phyloP scores from a whole-genome alignment of 2,113 vertebrate species.

The Gallinago jamesoni region DNA sequence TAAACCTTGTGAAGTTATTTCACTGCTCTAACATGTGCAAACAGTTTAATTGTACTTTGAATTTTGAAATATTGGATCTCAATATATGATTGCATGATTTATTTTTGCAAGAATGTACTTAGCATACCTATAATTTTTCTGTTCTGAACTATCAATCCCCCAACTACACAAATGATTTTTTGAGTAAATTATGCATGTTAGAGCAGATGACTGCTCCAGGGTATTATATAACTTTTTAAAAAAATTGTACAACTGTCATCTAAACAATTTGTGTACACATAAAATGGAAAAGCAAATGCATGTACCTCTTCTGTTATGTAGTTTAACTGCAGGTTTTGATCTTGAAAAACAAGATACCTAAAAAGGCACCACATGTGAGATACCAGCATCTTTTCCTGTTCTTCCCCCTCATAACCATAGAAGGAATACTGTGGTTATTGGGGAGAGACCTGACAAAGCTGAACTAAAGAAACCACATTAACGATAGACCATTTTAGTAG shows the following conservation, averaged over 20 bases:
- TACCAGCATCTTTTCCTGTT: not conserved
- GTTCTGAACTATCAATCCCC: conserved; percentile 39
- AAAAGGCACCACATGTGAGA: not conserved
- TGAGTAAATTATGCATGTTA: conserved; percentile 7
- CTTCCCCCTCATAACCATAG: not conserved
- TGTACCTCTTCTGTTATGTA: not conserved
- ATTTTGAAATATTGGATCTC: conserved; percentile 29
- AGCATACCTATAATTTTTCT: conserved; percentile 29
- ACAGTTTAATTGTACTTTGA: conserved; percentile 31
- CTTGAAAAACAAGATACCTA: not conserved
- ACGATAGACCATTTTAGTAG: not conserved
- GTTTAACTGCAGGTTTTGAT: not conserved
- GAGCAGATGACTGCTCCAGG: conserved; percentile 28
- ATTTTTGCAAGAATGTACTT: conserved; percentile 15
- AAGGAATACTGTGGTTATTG: not conserved
- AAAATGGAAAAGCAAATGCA: not conserved
- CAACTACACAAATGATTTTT: conserved; percentile 12
- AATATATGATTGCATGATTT: not conserved
- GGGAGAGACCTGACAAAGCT: not conserved
- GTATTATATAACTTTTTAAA: conserved; percentile 9
- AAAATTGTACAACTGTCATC: not conserved
- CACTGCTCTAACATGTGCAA: not conserved
- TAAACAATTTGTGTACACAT: not conserved
- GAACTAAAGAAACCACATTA: not conserved
- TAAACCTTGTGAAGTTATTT: conserved; percentile 23